Conservation (phyloP, 2,888 invertebrate genomes). For the Hirtodrosophila trivittata region DNA sequence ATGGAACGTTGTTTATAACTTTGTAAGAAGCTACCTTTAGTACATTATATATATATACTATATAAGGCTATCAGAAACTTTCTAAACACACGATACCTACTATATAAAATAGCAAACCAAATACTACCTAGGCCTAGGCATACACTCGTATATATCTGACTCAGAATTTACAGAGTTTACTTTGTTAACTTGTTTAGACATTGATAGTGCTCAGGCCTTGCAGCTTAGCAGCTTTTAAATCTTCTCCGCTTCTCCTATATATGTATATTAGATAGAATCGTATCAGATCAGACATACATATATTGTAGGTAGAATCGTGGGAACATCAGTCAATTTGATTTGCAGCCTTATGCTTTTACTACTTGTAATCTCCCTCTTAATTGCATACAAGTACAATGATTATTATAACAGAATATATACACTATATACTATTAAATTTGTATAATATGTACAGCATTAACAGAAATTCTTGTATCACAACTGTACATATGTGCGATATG, state of each 20-base stretch:
- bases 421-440: conserved; percentile 26
- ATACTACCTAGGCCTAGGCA: conserved; percentile 15
- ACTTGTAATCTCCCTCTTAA: conserved; percentile 18
- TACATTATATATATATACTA: conserved; percentile 10
- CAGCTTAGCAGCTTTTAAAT: conserved; percentile 5
- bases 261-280: no score
- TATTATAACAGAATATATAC: conserved; percentile 2
- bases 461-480: conserved; percentile 13
- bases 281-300: no score
- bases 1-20: conserved; percentile 32
- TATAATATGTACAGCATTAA: conserved; percentile 56
- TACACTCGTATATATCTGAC: conserved; percentile 1
- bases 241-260: conserved; percentile 18
- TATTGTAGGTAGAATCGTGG: conserved; percentile 2
- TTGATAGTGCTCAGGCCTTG: conserved; percentile 16
- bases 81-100: conserved; percentile 47
- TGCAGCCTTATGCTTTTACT: conserved; percentile 54
- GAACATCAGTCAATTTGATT: conserved; percentile 59
- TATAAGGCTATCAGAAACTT: conserved; percentile 42
- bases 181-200: not conserved
- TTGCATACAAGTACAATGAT: conserved; percentile 37
- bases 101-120: conserved; percentile 32
- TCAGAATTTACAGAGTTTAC: no score
- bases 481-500: conserved; percentile 71
- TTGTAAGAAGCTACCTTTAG: conserved; percentile 16